phyloP scores from a whole-genome alignment of 2,797 vertebrate genomes.

The Gadopsis marmoratus region DNA sequence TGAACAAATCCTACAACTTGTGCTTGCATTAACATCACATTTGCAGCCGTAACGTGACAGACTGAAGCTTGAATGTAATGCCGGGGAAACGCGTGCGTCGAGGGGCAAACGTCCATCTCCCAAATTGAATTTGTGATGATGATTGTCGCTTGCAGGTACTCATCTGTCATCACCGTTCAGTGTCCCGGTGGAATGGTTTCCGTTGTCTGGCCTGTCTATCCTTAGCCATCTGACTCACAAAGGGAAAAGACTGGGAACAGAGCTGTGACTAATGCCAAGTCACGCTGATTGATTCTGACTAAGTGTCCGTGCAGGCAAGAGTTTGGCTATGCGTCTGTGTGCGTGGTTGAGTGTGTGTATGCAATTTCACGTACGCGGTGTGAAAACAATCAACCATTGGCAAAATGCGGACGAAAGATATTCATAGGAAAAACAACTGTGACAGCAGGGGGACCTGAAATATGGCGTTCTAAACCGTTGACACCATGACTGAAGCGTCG shows the following conservation, averaged over 20 bases:
- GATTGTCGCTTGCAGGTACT: constrained; percentile 77
- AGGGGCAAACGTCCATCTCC: constrained; percentile 50
- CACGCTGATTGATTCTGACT: constrained; percentile 65
- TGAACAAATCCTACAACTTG: constrained; percentile 46
- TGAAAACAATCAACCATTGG: constrained; percentile 45
- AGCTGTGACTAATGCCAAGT: constrained; percentile 63
- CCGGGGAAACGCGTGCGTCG: constrained; percentile 23
- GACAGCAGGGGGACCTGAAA: constrained; percentile 36
- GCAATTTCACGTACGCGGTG: not conserved
- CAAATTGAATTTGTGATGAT: constrained; percentile 81
- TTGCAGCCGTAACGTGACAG: constrained; percentile 51
- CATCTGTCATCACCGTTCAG: constrained; percentile 79
- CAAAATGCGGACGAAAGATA: constrained; percentile 28
- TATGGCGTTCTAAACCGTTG: not conserved
- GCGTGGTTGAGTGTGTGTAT: not conserved
- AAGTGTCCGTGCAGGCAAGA: constrained; percentile 8
- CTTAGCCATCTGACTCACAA: constrained; percentile 62
- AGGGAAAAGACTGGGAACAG: constrained; percentile 45
- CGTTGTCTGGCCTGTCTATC: constrained; percentile 54
- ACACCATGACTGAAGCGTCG: constrained; percentile 9
- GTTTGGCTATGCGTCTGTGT: not conserved
- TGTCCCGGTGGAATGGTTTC: constrained; percentile 56
- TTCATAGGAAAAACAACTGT: constrained; percentile 30
- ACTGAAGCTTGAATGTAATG: constrained; percentile 53
- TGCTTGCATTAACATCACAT: constrained; percentile 59